Conservation (phyloP, 2,797 vertebrate genomes). For the Karalla daura region DNA sequence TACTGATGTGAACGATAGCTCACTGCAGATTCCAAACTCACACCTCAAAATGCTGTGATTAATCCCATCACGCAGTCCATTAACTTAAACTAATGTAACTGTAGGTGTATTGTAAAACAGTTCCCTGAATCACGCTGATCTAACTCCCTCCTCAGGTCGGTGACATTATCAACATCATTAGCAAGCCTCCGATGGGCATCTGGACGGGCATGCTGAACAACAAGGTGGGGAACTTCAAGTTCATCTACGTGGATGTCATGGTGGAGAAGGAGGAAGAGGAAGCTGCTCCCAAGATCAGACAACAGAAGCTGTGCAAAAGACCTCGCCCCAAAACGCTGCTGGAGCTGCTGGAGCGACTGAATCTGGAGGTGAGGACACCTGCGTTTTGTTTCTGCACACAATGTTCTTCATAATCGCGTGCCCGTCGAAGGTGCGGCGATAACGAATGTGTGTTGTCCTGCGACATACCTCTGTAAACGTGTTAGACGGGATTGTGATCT, state of each 20-base stretch:
- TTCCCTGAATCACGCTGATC: neutral
- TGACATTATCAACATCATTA: slow-evolving; percentile 95
- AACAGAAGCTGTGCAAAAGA: slow-evolving; percentile 82
- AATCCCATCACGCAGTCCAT: too few relatives aligned
- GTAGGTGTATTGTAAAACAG: too few relatives aligned
- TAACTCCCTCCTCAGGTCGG: slow-evolving; percentile 84
- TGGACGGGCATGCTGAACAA: slow-evolving; percentile 96
- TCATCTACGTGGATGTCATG: slow-evolving; percentile 95
- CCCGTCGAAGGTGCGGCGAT: neutral
- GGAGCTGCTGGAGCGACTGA: slow-evolving; percentile 89
- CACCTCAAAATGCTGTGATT: too few relatives aligned
- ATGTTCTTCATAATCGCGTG: neutral
- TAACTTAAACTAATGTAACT: too few relatives aligned
- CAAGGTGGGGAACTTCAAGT: slow-evolving; percentile 98
- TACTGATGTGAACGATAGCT: neutral
- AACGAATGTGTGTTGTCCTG: neutral
- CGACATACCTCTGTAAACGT: neutral
- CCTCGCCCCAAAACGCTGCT: slow-evolving; percentile 88
- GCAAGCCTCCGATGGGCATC: slow-evolving; percentile 97
- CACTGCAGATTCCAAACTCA: too few relatives aligned
- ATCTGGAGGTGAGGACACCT: slow-evolving; percentile 88
- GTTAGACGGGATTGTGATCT: too few relatives aligned
- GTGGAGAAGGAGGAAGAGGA: slow-evolving; percentile 85
- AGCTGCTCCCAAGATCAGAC: slow-evolving; percentile 82
- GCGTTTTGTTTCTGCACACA: neutral